Evolutionary conservation across 2,113 vertebrate genomes (phyloP), one percentile per base, ranked within the genome.

Genomic region (Brachyhypopomus occidentalis): DNA sequence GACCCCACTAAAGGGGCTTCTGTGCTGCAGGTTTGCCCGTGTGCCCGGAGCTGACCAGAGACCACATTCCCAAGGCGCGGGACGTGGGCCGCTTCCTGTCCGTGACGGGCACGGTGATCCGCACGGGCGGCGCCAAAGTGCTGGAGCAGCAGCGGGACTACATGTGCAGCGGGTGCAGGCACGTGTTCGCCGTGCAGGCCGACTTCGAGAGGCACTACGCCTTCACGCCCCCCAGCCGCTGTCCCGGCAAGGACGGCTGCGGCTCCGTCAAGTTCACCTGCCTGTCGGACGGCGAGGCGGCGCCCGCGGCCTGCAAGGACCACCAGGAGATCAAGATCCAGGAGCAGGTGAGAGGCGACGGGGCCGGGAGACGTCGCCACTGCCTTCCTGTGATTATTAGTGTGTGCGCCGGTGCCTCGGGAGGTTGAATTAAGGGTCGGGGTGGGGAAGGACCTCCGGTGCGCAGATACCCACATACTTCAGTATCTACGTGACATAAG

Each of bases 291-390:
- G 87, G 93, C 60, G 83, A 92, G 7, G 93, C 94, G 56, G 90
- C 91, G 80, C 94, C 95, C 0, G 23, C 90, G 14, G 89, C 87
- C 81, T 98, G 97, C 92, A 95, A 92, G 77, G 97, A 99, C 92
- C 97, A 96, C 84, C 97, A 98, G 89, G 97, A 99, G 92, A 96
- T 98, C 77, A 99, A 99, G 91, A 97, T 99, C 82, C 98, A 99
- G 75, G 97, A 99, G 82, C 97, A 99, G 91, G 98, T 99, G 78
- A 8, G 56, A 4, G 8, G 12, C 16, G 12, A 27, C 16, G 16
- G 16, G 27, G 8, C 34, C 41, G 36, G 12, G 34, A 56, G 34
- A 73, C 36, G 3, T 38, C 36, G 6, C 36, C 3, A 3, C 6
- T 6, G 6, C 41, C 5, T 41, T 41, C 41, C 41, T 41, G 41